Conservation (phyloP, 2,113 vertebrate genomes). For the Malurus alboscapulatus region DNA sequence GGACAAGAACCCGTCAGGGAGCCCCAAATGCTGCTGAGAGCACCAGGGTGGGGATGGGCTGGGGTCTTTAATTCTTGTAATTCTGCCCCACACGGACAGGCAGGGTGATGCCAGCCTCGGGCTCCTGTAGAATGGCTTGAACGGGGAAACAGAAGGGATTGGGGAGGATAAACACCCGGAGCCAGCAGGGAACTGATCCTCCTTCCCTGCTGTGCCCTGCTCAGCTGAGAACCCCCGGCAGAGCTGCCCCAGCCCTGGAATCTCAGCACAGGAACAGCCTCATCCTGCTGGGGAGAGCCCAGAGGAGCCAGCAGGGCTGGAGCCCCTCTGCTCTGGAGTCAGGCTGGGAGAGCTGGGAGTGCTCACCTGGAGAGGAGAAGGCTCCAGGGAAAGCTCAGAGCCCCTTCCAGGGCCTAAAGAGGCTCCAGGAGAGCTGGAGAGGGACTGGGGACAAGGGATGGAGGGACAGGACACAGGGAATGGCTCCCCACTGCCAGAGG, state of each 20-base stretch:
- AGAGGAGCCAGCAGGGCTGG: background rate
- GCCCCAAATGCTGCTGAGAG: fast-evolving
- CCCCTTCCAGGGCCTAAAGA: fast-evolving
- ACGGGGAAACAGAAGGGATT: background rate
- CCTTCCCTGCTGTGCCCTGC: background rate
- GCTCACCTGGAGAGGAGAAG: background rate
- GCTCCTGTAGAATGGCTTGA: background rate
- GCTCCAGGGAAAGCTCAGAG: background rate
- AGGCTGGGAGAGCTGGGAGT: background rate
- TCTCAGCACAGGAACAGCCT: background rate
- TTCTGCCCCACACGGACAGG: background rate
- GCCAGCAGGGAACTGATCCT: background rate
- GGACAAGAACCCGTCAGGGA: background rate
- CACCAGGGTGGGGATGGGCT: background rate
- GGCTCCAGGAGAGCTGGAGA: background rate
- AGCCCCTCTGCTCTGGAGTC: background rate
- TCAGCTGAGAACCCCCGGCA: background rate
- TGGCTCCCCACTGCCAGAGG: background rate
- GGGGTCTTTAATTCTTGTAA: no score
- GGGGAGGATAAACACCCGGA: background rate
- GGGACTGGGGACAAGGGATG: background rate
- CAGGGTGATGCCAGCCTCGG: background rate
- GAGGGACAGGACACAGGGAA: background rate
- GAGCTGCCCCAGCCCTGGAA: background rate
- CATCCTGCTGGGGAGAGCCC: background rate